Base-by-base conservation (phyloP, 1,140 invertebrate species). In the Callitettix versicolor region DNA sequence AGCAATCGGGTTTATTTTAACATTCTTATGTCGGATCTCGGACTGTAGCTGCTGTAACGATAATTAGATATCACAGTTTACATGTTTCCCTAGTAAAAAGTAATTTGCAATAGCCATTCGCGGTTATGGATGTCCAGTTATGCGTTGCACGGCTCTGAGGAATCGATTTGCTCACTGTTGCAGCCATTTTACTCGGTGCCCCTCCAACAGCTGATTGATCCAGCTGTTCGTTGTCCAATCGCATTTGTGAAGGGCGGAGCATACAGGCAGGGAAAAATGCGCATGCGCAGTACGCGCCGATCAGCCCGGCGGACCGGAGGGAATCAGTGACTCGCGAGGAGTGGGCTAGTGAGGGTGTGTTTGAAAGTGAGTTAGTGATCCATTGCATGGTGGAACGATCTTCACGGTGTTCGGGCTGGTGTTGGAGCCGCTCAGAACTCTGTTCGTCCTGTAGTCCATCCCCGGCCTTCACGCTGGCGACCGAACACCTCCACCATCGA, bases 401-500 rank as follows among this genome's bases (percentile, higher is more conserved):
- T 30, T 30, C 53, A 12, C 12, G 43, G 36, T 57, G 49, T 26
- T 26, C 48, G 46, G 42, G 40, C 49, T 52, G 33, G 18, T 57
- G 53, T 43, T 61, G 59, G 59, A 34, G 44, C 34, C 46, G 55
- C 20, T 51, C 48, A 24, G 48, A 51, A 26, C 30, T 51, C 7
- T 51, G 48, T 26, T 50, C 26, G 26, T 30, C 33, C 36, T 56
- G 55, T 43, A 49, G 57, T 48, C 53, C 57, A 4, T 43, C 44
- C 34, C 50, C 56, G 15, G 48, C 57, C 57, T 47, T 52, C 41
- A 38, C 33, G 34, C 53, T 58, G 40, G 57, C 57, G 17, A 44
- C 53, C 30, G 54, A 53, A 18, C 50, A 58, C 21, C 59, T 56
- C 20, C 58, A 51, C 55, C 57, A 54, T 51, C 50, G 57, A n/a